Conservation (phyloP, 2,797 vertebrate genomes). For the Chiroxiphia lanceolata region DNA sequence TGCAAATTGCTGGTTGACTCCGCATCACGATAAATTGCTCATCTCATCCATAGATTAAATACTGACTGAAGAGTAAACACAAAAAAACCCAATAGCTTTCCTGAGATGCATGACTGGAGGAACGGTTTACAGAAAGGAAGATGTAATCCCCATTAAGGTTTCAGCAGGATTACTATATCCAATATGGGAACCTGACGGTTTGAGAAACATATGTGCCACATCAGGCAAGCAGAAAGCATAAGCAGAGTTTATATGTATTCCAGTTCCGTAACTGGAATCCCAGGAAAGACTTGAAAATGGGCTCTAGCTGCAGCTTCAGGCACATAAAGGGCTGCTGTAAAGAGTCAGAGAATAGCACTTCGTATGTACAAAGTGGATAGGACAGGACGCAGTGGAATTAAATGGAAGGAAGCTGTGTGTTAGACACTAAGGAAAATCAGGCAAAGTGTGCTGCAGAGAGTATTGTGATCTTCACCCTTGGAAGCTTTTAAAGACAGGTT, state of each 20-base stretch:
- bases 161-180: background rate
- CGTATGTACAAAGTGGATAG: background rate
- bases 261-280: background rate
- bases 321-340: background rate
- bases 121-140: background rate
- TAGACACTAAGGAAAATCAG: background rate
- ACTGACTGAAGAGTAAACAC: background rate
- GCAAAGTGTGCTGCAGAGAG: background rate
- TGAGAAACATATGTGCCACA: background rate
- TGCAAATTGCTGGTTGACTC: background rate
- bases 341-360: background rate
- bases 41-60: background rate
- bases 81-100: background rate
- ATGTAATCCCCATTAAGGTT: background rate
- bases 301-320: background rate
- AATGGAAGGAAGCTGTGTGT: background rate
- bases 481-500: background rate
- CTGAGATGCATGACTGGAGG: background rate
- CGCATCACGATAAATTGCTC: background rate
- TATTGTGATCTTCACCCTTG: background rate
- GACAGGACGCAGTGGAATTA: background rate
- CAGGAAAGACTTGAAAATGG: background rate
- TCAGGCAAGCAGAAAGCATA: background rate
- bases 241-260: background rate
- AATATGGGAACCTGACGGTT: background rate